phyloP scores from a whole-genome alignment of 1,140 invertebrate species.

The Scaptomyza graminum region DNA sequence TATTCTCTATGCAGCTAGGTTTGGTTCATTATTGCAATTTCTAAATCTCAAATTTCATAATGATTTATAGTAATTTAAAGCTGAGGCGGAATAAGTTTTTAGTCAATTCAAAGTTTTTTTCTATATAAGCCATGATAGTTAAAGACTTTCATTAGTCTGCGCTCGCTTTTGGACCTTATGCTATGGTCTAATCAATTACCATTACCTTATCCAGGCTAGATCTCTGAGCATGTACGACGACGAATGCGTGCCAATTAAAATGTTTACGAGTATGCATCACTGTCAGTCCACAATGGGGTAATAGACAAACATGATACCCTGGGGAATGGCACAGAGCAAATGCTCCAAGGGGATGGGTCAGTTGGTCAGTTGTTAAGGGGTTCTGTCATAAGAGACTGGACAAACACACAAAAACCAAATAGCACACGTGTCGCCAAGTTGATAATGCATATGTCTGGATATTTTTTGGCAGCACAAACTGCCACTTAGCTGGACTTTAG shows the following conservation, averaged over 20 bases:
- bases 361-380: slow-evolving; percentile 12
- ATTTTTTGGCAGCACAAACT: slow-evolving; percentile 39
- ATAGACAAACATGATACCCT: slow-evolving; percentile 13
- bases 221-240: slow-evolving; percentile 13
- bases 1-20: too few relatives aligned
- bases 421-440: slow-evolving; percentile 4
- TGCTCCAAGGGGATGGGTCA: slow-evolving; percentile 22
- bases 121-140: too few relatives aligned
- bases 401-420: neutral
- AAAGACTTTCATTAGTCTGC: neutral
- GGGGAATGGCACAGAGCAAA: slow-evolving; percentile 9
- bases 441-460: slow-evolving; percentile 31
- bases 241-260: slow-evolving; percentile 44
- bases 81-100: too few relatives aligned
- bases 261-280: slow-evolving; percentile 50
- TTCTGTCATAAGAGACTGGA: slow-evolving; percentile 2
- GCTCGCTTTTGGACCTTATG: neutral
- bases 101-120: too few relatives aligned
- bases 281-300: slow-evolving; percentile 9
- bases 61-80: neutral
- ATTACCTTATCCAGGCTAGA: slow-evolving; percentile 41
- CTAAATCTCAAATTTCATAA: neutral
- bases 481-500: slow-evolving; percentile 33
- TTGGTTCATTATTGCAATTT: too few relatives aligned
- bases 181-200: slow-evolving; percentile 46